Conservation (phyloP, 1,140 invertebrate genomes). For the Lasioglossum baleicum region DNA sequence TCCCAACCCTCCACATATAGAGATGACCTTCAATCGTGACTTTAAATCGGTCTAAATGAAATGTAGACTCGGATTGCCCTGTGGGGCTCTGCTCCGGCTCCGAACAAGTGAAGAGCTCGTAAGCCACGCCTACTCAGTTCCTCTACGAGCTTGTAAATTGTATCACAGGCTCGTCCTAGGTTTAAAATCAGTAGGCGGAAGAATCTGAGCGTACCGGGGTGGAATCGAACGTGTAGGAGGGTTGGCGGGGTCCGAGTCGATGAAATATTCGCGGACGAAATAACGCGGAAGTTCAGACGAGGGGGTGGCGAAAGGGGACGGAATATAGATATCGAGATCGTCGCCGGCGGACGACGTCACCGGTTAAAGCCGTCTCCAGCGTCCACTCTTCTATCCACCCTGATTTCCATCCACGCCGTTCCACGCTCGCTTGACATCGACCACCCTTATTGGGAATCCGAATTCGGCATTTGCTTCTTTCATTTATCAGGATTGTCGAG, state of each 20-base stretch:
- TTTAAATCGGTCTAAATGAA: too few relatives aligned
- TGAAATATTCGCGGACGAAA: conserved; percentile 34
- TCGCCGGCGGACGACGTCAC: conserved; percentile 37
- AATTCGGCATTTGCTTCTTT: conserved; percentile 70
- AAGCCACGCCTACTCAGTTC: too few relatives aligned
- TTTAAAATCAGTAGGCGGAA: too few relatives aligned
- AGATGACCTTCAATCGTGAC: too few relatives aligned
- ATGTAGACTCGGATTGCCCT: too few relatives aligned
- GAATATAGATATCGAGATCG: conserved; percentile 40
- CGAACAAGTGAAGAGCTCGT: too few relatives aligned
- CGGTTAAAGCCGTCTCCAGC: conserved; percentile 38
- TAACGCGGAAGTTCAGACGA: conserved; percentile 29
- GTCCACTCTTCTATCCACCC: conserved; percentile 44
- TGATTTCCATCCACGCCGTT: conserved; percentile 45
- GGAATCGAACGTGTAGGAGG: not conserved
- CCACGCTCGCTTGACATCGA: conserved; percentile 41
- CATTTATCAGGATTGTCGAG: conserved; percentile 75
- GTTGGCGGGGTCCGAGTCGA: not conserved
- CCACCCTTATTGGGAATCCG: conserved; percentile 55
- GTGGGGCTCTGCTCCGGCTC: too few relatives aligned
- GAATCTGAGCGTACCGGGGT: not conserved
- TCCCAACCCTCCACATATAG: too few relatives aligned
- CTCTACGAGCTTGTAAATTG: too few relatives aligned
- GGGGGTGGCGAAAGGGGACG: not conserved
- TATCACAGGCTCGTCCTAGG: too few relatives aligned